Conservation (phyloP, 2,797 vertebrate species). For the Neosilurus mollespiculum region DNA sequence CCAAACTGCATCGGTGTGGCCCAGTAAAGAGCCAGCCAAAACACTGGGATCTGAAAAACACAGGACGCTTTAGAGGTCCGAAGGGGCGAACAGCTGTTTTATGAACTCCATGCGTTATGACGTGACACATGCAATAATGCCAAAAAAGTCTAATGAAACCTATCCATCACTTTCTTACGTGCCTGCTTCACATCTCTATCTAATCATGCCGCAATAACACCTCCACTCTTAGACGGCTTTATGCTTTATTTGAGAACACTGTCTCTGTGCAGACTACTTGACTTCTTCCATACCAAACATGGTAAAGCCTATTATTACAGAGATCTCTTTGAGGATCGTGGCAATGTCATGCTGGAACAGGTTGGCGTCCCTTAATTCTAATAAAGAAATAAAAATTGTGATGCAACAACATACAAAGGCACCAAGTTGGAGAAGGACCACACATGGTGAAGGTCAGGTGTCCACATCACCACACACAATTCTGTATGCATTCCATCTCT, state of each 20-base stretch:
- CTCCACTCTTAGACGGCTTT: not conserved
- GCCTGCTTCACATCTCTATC: too few species aligned
- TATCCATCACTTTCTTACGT: not conserved
- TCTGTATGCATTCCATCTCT: not conserved
- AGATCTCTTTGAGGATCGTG: too few species aligned
- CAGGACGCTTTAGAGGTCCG: not conserved
- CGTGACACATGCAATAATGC: not conserved
- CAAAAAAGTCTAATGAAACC: not conserved
- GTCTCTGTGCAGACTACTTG: too few species aligned
- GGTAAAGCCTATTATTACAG: not conserved
- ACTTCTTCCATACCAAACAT: not conserved
- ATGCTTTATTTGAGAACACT: not conserved
- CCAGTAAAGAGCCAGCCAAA: conserved; percentile 87
- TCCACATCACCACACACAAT: not conserved
- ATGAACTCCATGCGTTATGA: not conserved
- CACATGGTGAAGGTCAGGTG: not conserved
- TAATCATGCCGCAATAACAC: not conserved
- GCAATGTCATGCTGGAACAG: not conserved
- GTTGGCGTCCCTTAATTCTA: too few species aligned
- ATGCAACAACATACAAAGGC: not conserved
- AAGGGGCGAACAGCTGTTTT: not conserved
- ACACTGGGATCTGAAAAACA: conserved; percentile 85
- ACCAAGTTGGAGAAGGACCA: not conserved
- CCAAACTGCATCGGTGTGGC: conserved; percentile 94
- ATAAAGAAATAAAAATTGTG: not conserved